phyloP scores from a whole-genome alignment of 1,140 invertebrate genomes.

The Neuroterus valhalla region DNA sequence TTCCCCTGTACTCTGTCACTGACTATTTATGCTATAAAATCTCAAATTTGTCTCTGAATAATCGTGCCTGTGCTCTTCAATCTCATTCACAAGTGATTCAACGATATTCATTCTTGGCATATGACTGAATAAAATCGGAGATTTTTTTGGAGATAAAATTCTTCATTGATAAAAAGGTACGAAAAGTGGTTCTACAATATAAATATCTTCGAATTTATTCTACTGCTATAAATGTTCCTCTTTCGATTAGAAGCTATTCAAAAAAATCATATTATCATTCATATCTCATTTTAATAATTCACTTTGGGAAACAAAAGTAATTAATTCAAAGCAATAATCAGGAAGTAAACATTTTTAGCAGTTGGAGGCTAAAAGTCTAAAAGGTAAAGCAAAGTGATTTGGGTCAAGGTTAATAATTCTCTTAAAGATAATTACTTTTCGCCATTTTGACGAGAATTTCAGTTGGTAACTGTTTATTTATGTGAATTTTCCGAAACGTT shows the following conservation, averaged over 20 bases:
- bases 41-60: not conserved
- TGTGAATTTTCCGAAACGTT: too few relatives aligned
- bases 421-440: not conserved
- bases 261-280: too few relatives aligned
- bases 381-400: not conserved
- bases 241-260: not conserved
- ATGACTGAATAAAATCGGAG: too few relatives aligned
- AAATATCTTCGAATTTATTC: not conserved
- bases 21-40: not conserved
- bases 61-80: slow-evolving; percentile 11
- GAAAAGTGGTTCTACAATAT: not conserved
- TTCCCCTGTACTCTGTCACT: not conserved
- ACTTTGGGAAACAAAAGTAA: too few relatives aligned
- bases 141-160: too few relatives aligned
- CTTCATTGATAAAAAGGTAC: not conserved
- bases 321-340: too few relatives aligned
- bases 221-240: not conserved
- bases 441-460: not conserved
- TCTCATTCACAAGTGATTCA: not conserved
- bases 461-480: too few relatives aligned
- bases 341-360: not conserved
- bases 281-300: too few relatives aligned
- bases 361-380: not conserved
- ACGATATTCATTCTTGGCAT: too few relatives aligned
- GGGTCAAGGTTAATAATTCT: not conserved